These are phyloP conservation scores for Masnerella sp. DNA, from an alignment of 2,888 invertebrate species.

Conservation along the genomic window DNA sequence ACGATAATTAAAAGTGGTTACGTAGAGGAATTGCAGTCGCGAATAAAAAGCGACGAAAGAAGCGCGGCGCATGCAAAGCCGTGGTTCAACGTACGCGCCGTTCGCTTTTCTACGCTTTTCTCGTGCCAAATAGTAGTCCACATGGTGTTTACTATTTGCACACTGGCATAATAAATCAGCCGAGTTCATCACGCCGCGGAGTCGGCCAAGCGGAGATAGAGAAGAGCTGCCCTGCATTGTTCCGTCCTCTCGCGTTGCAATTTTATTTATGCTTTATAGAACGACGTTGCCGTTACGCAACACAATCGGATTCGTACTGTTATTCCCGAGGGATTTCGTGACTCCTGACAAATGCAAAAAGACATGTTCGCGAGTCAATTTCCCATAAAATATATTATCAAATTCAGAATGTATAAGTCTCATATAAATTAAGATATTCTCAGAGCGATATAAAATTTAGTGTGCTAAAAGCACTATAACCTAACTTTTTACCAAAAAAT, in stretches of 20 bases:
- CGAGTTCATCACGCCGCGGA: constrained; percentile 45
- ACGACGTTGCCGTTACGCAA: constrained; percentile 53
- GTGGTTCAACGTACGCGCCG: constrained; percentile 55
- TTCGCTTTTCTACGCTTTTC: constrained; percentile 45
- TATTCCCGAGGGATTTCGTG: constrained; percentile 33
- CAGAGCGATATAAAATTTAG: too few species aligned
- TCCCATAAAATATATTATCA: too few species aligned
- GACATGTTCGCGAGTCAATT: too few species aligned
- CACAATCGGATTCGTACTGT: constrained; percentile 47
- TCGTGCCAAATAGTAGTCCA: constrained; percentile 51
- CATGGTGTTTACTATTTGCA: constrained; percentile 54
- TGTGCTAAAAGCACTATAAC: too few species aligned
- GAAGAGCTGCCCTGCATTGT: constrained; percentile 29
- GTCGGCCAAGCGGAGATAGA: not conserved
- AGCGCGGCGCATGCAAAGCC: constrained; percentile 33
- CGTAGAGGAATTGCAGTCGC: not conserved
- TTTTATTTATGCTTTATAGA: constrained; percentile 44
- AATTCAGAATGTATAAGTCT: too few species aligned
- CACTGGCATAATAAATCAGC: constrained; percentile 58
- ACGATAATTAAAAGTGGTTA: constrained; percentile 20
- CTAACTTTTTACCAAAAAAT: too few species aligned
- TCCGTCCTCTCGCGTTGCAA: constrained; percentile 27
- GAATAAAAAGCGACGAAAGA: constrained; percentile 13
- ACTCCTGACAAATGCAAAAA: not conserved
- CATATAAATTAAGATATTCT: too few species aligned